Evolutionary conservation across 2,113 vertebrate species (phyloP), one percentile per base, ranked within the genome.

Genomic region (Notothenia rossii): DNA sequence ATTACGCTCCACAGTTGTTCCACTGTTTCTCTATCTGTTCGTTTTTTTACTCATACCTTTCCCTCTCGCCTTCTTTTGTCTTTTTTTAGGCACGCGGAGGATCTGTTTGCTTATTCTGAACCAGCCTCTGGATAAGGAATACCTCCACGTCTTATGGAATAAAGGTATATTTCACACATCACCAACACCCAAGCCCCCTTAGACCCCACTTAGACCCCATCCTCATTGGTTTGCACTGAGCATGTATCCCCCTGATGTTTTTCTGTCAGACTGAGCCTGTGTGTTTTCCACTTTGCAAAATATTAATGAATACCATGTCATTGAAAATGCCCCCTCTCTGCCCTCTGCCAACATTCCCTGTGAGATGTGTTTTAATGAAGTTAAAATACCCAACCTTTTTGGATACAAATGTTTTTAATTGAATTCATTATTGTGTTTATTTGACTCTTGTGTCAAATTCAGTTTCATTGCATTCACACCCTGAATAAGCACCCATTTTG

Each of bases 81-180:
- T 60, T 79, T 36, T 79, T 36, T 55, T 81, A 96, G 95, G 95
- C 84, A 92, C 65, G 18, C 94, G 95, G 80, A 94, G 63, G 77
- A 94, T 96, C 58, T 93, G 92, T 74, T 83, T 96, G 81, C 86
- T 95, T 65, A 91, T 96, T 78, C 90, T 96, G 54, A 96, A 96
- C 81, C 95, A 95, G 84, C 94, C 94, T 4, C 64, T 94, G 73
- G 93, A 95, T 60, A 71, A 92, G 59, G 78, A 86, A 63, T 89
- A 92, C 88, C 88, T 96, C 13, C 68, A 88, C 36, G 54, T 91
- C 33, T 87, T 95, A 17, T 95, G 95, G 95, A 92, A 40, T 68
- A 96, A 95, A 96, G 94, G 95, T 95, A 95, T 2, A 36, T 58
- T 53, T 76, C 51, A 54, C 48, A 65, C 45, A 65, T 72, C 36